phyloP scores from a whole-genome alignment of 2,888 invertebrate species.

The Leptopilina syphax region DNA sequence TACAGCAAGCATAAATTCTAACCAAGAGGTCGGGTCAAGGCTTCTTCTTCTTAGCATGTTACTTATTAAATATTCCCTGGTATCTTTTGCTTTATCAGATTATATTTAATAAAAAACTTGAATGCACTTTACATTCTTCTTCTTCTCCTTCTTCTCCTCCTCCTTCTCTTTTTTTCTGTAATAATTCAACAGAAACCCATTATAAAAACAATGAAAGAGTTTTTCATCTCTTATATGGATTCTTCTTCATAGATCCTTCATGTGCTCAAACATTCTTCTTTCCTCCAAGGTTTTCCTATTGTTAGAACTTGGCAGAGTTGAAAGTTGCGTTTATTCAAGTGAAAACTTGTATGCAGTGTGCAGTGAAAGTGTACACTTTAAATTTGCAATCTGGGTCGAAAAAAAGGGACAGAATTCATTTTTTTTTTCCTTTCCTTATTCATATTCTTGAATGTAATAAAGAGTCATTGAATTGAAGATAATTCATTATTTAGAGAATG shows the following conservation, averaged over 20 bases:
- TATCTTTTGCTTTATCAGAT: slow-evolving; percentile 25
- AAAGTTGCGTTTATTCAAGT: slow-evolving; percentile 12
- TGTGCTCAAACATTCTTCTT: slow-evolving; percentile 20
- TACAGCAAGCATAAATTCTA: slow-evolving; percentile 41
- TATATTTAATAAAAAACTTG: slow-evolving; percentile 1
- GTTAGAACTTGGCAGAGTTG: slow-evolving; percentile 27
- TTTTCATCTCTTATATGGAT: slow-evolving; percentile 7
- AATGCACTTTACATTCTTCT: slow-evolving; percentile 20
- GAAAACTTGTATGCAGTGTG: slow-evolving; percentile 9
- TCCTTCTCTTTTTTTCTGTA: not conserved
- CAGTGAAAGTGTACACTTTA: slow-evolving; percentile 30
- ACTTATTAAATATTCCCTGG: slow-evolving; percentile 12
- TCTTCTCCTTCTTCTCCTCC: not conserved
- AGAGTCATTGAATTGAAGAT: not conserved
- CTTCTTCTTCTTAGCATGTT: slow-evolving; percentile 16
- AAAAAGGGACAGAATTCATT: not conserved
- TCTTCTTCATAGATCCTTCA: slow-evolving; percentile 1
- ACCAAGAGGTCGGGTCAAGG: slow-evolving; percentile 37
- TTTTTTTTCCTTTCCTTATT: no score
- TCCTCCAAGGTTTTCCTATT: slow-evolving; percentile 9
- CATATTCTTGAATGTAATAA: not conserved
- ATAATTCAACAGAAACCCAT: not conserved
- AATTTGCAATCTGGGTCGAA: slow-evolving; percentile 30
- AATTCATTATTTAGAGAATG: not conserved
- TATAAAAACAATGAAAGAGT: not conserved